Evolutionary conservation across 2,888 invertebrate genomes (phyloP).

Genomic region (Bhutanitis thaidina): DNA sequence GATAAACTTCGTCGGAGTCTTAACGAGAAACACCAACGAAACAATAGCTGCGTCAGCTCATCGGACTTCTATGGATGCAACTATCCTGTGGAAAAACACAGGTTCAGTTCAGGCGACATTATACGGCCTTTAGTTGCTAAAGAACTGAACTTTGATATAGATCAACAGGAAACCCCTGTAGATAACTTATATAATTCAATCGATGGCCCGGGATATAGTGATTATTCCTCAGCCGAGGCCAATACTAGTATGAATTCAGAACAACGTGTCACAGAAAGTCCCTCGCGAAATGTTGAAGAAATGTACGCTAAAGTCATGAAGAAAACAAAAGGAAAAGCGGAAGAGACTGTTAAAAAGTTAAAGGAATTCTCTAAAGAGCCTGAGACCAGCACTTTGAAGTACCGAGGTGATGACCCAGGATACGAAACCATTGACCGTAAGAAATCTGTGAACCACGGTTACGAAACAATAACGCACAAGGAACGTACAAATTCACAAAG

Average conservation of each 20-base stretch:
- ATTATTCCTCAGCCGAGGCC: constrained; percentile 55
- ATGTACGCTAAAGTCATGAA: constrained; percentile 94
- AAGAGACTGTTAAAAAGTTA: constrained; percentile 49
- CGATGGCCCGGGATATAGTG: constrained; percentile 54
- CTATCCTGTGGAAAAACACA: constrained; percentile 73
- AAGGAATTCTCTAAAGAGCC: constrained; percentile 46
- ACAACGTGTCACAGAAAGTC: constrained; percentile 75
- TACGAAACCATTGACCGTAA: constrained; percentile 74
- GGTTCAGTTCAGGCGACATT: constrained; percentile 72
- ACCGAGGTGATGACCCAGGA: constrained; percentile 70
- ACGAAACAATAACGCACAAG: constrained; percentile 79
- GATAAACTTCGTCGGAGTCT: constrained; percentile 72
- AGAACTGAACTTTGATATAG: constrained; percentile 67
- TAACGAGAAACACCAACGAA: constrained; percentile 75
- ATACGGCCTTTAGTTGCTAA: constrained; percentile 69
- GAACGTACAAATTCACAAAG: constrained; percentile 62
- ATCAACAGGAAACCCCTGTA: constrained; percentile 44
- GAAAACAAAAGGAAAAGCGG: constrained; percentile 77
- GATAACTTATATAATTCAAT: constrained; percentile 69
- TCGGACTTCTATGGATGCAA: constrained; percentile 78
- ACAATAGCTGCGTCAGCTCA: constrained; percentile 76
- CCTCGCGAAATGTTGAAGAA: constrained; percentile 88
- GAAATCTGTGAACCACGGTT: constrained; percentile 75
- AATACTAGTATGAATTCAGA: constrained; percentile 51
- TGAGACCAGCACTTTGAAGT: constrained; percentile 43